phyloP scores from a whole-genome alignment of 2,113 vertebrate genomes.

The Hylia prasina region DNA sequence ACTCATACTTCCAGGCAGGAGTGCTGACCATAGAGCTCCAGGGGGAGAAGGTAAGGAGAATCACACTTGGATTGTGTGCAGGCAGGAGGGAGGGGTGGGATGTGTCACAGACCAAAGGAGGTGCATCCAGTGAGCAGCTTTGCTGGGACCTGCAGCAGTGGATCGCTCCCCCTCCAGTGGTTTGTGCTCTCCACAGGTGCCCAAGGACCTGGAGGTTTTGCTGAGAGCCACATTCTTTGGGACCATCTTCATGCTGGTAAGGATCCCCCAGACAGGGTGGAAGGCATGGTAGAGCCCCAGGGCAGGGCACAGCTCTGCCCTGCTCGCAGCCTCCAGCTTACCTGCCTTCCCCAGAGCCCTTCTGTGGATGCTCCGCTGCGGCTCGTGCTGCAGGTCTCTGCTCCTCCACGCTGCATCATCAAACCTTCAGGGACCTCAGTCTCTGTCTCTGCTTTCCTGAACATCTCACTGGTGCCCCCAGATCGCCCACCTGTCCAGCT shows the following conservation, averaged over 20 bases:
- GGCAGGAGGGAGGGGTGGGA: not conserved
- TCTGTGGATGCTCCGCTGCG: constrained; percentile 81
- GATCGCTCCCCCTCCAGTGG: rapidly evolving
- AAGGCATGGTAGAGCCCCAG: not conserved
- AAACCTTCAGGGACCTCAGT: constrained; percentile 83
- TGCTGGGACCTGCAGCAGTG: not conserved
- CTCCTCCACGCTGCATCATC: constrained; percentile 81
- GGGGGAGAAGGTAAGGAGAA: constrained; percentile 77
- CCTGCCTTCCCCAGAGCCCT: constrained; percentile 66
- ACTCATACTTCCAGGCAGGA: constrained; percentile 82
- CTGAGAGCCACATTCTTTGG: constrained; percentile 91
- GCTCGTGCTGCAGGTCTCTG: constrained; percentile 77
- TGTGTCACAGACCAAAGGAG: not conserved
- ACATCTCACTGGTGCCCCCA: constrained; percentile 76
- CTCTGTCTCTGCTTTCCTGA: constrained; percentile 79
- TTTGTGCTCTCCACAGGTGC: constrained; percentile 74
- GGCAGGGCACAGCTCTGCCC: not conserved
- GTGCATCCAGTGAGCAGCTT: not conserved
- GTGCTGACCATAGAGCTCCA: constrained; percentile 78
- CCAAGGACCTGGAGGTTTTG: constrained; percentile 87
- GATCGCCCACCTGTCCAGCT: constrained; percentile 76
- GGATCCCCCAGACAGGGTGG: rapidly evolving
- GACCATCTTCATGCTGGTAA: constrained; percentile 86
- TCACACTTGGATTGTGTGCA: rapidly evolving
- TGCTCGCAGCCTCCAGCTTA: not conserved